Evolutionary conservation across 2,888 invertebrate species (phyloP).

Genomic region (Vanessa cardui): DNA sequence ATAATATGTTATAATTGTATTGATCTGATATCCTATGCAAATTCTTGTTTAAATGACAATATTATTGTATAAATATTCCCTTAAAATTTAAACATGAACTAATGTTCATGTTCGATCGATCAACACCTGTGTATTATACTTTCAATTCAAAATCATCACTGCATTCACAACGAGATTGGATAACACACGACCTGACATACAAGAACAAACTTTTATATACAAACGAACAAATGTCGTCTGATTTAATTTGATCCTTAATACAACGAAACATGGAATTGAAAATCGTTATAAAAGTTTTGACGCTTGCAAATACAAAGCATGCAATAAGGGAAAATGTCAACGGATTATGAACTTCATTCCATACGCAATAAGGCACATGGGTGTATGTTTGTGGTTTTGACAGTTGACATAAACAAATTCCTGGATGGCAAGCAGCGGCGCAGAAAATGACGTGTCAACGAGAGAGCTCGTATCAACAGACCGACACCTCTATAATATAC

Average conservation of each 20-base stretch:
- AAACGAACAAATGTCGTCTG: slow-evolving; percentile 18
- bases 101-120: no score
- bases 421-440: slow-evolving; percentile 56
- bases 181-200: slow-evolving; percentile 44
- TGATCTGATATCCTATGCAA: no score
- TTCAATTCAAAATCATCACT: slow-evolving; percentile 52
- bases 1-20: no score
- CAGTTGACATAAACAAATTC: slow-evolving; percentile 64
- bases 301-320: not conserved
- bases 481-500: slow-evolving; percentile 22
- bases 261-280: slow-evolving; percentile 22
- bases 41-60: no score
- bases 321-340: not conserved
- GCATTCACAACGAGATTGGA: slow-evolving; percentile 47
- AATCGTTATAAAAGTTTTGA: slow-evolving; percentile 15
- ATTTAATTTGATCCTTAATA: slow-evolving; percentile 32
- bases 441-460: slow-evolving; percentile 78
- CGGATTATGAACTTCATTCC: slow-evolving; percentile 1
- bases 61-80: slow-evolving; percentile 2
- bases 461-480: slow-evolving; percentile 40
- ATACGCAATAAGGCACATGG: not conserved
- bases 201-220: slow-evolving; percentile 17
- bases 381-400: slow-evolving; percentile 22
- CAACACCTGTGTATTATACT: slow-evolving; percentile 29
- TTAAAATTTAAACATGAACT: slow-evolving; percentile 6